Base-by-base conservation (phyloP, 2,797 vertebrate species). In the Cryptoblepharus egeriae region DNA sequence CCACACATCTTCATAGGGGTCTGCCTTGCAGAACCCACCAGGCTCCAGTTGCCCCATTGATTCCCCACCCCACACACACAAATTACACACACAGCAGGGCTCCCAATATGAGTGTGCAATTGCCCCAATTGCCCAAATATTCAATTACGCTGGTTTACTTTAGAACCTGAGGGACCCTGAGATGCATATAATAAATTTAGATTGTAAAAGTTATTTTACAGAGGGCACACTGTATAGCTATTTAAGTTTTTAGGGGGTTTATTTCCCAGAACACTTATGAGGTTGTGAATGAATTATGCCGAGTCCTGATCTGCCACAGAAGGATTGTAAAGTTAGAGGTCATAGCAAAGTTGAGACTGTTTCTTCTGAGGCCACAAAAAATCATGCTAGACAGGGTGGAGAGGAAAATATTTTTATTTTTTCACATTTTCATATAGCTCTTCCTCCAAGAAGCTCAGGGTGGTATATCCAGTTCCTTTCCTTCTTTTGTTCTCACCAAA, bases 201-300 rank as follows among this genome's bases (percentile, higher is more conserved):
- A 88, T 87, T 78, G 92, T 95, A 95, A 95, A 93, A 95, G 94
- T 94, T 95, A 95, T 94, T 95, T 95, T 94, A 95, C 94, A 93
- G 95, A 94, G 94, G 95, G 95, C 94, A 95, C 91, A 87, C 93
- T 87, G 70, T 94, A 93, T 94, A 93, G 91, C 93, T 96, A 94
- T 93, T 94, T 93, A 94, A 92, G 94, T n/a, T n/a, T 95, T 95
- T 91, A 94, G 93, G 89, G 93, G 88, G 30, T 94, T 95, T 95
- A 92, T 94, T 93, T 95, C 94, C 94, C 95, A 92, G 91, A 94
- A 92, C 93, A 93, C 91, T 63, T 93, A 94, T 94, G 95, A 94
- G 95, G 94, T 93, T 93, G 93, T 91, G 95, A 96, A 94, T 94
- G 94, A 94, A 94, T 95, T 94, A 94, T 93, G 93, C 93, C 95